Evolutionary conservation across 2,888 invertebrate genomes (phyloP).

Genomic region (Sylvicola cinctus): DNA sequence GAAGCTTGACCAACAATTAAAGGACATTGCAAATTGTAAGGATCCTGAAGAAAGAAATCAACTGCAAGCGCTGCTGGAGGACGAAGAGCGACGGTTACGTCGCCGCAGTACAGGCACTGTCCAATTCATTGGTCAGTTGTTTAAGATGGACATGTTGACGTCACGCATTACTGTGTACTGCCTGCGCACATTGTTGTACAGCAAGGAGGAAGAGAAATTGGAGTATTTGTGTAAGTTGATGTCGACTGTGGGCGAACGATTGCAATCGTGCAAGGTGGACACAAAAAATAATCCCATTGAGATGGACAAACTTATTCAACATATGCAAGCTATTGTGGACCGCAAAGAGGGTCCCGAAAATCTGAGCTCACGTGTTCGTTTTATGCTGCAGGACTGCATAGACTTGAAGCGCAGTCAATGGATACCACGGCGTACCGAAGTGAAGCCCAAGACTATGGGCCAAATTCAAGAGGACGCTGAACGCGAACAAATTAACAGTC

Average conservation of each 20-base stretch:
- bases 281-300: conserved; percentile 1
- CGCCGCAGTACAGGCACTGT: conserved; percentile 79
- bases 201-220: conserved; percentile 70
- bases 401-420: conserved; percentile 67
- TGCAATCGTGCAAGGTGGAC: conserved; percentile 34
- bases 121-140: conserved; percentile 71
- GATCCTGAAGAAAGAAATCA: conserved; percentile 47
- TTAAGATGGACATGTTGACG: conserved; percentile 76
- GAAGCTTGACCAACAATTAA: conserved; percentile 20
- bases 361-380: conserved; percentile 24
- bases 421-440: conserved; percentile 69
- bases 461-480: conserved; percentile 82
- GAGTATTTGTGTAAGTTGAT: conserved; percentile 85
- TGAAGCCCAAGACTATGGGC: conserved; percentile 83
- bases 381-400: conserved; percentile 81
- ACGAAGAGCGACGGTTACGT: conserved; percentile 56
- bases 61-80: conserved; percentile 42
- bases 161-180: conserved; percentile 74
- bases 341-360: conserved; percentile 36
- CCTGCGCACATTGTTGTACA: conserved; percentile 51
- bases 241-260: conserved; percentile 73
- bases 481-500: conserved; percentile 55
- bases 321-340: conserved; percentile 37
- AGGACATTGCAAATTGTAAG: conserved; percentile 26
- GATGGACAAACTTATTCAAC: conserved; percentile 36